These are phyloP conservation scores for Cydia fagiglandana DNA, from an alignment of 1,140 invertebrate genomes.

Conservation along the genomic window DNA sequence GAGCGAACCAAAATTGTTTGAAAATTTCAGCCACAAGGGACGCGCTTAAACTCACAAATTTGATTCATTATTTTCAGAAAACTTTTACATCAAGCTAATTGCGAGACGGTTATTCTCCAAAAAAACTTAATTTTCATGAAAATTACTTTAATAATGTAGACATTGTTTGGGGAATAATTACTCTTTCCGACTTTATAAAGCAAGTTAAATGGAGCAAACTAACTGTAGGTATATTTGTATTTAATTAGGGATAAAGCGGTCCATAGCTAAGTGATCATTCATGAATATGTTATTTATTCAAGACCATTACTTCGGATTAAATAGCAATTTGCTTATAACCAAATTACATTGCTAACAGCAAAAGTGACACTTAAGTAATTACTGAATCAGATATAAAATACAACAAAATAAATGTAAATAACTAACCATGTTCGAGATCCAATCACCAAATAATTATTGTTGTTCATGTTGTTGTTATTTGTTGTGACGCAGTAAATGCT, in stretches of 20 bases:
- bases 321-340: neutral
- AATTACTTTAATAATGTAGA: conserved; percentile 4
- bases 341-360: neutral
- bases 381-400: neutral
- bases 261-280: neutral
- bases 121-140: conserved; percentile 4
- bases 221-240: neutral
- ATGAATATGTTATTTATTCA: neutral
- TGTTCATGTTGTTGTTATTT: too few species aligned
- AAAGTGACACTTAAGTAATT: neutral
- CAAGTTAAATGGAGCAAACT: neutral
- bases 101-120: conserved; percentile 12
- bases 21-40: neutral
- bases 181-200: neutral
- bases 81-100: conserved; percentile 26
- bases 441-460: too few species aligned
- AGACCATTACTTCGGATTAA: neutral
- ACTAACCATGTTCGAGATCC: too few species aligned
- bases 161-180: neutral
- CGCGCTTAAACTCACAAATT: conserved; percentile 17
- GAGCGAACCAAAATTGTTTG: neutral
- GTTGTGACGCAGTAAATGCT: too few species aligned
- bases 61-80: conserved; percentile 20
- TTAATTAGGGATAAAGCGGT: neutral
- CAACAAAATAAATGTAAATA: neutral